Evolutionary conservation across 1,140 invertebrate genomes (phyloP).

Genomic region (Venustaconcha ellipsiformis): DNA sequence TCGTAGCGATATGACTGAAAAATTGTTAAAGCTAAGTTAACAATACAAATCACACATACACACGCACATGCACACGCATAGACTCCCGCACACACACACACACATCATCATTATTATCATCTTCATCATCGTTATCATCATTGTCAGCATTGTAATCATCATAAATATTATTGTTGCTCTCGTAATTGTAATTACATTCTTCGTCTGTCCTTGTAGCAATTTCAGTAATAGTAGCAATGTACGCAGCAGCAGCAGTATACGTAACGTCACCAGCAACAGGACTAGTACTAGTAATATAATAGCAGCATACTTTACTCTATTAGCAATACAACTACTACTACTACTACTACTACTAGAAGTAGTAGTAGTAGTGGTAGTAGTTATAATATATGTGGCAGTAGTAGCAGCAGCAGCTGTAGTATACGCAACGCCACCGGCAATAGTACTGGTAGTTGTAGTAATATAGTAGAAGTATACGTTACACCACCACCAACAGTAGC

Average conservation of each 20-base stretch:
- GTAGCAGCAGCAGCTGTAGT: background rate
- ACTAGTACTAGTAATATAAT: background rate
- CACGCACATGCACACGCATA: no score
- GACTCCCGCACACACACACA: no score
- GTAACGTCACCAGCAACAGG: no score
- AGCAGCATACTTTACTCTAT: background rate
- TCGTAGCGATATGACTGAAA: no score
- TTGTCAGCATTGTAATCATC: background rate
- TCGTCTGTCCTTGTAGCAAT: background rate
- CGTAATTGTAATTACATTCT: background rate
- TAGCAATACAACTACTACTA: background rate
- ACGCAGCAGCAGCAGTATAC: background rate
- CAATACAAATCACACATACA: no score
- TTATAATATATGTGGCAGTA: background rate
- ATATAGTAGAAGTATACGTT: no score
- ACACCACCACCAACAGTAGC: no score
- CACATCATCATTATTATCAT: no score
- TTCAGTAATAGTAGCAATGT: background rate
- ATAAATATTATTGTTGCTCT: background rate
- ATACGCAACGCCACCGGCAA: no score
- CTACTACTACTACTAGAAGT: background rate
- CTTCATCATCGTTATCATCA: background rate
- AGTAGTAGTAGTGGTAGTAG: background rate
- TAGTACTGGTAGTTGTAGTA: no score
- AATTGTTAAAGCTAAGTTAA: no score